phyloP scores from a whole-genome alignment of 1,140 invertebrate genomes.

The Drosophila nebulosa region DNA sequence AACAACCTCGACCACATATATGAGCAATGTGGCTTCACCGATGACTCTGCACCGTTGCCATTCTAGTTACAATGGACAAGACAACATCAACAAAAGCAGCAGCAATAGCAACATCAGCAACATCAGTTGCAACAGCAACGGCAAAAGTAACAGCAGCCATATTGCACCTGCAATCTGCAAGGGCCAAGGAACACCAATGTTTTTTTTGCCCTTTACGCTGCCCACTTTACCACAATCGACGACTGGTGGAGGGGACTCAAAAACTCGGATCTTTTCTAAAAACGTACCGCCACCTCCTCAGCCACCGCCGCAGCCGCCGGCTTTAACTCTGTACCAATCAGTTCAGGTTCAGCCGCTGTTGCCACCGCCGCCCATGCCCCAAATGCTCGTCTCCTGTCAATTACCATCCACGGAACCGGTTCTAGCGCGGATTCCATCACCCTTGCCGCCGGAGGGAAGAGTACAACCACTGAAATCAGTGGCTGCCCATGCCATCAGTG shows the following conservation, averaged over 20 bases:
- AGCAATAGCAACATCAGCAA: conserved; percentile 1
- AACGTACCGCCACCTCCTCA: conserved; percentile 41
- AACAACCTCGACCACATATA: conserved; percentile 16
- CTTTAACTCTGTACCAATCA: conserved; percentile 18
- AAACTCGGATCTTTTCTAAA: conserved; percentile 13
- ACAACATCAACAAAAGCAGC: conserved; percentile 5
- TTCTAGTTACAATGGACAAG: conserved; percentile 17
- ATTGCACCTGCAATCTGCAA: background rate
- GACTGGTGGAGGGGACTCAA: conserved; percentile 13
- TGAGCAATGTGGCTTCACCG: conserved; percentile 22
- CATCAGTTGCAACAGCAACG: conserved; percentile 8
- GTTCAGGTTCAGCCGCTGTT: background rate
- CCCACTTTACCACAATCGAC: conserved; percentile 24
- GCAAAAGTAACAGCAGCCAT: conserved; percentile 3
- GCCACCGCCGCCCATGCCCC: conserved; percentile 1
- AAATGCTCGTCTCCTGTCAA: background rate
- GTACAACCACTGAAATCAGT: conserved; percentile 50
- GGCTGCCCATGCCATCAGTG: conserved; percentile 49
- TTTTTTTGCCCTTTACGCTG: conserved; percentile 56
- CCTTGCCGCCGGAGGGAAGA: background rate
- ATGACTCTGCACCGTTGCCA: conserved; percentile 14
- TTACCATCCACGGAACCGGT: conserved; percentile 12
- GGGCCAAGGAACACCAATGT: conserved; percentile 38
- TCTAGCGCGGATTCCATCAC: background rate
- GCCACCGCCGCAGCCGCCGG: conserved; percentile 13